Percentiles rank a stretch among this genome's conserved stretches.
Evolutionary conservation across 2,797 vertebrate genomes (phyloP).

Genomic region (Pogonophryne albipinna): DNA sequence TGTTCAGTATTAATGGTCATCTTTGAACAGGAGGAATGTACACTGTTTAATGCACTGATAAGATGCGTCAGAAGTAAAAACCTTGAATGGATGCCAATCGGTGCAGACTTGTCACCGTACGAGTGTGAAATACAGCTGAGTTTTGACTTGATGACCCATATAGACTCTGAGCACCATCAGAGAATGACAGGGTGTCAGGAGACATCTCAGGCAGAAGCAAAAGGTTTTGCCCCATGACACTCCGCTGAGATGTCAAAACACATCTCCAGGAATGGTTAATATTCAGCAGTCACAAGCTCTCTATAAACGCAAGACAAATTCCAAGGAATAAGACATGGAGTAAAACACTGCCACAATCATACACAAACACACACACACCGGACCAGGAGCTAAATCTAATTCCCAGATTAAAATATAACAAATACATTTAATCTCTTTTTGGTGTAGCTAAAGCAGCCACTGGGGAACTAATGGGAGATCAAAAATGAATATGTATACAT

Average conservation of each 20-base stretch:
- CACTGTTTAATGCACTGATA: background rate
- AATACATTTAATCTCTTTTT: constrained; percentile 3
- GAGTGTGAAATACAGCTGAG: constrained; percentile 42
- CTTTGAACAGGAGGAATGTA: background rate
- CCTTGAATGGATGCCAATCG: constrained; percentile 19
- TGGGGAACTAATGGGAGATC: background rate
- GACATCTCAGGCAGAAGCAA: constrained; percentile 56
- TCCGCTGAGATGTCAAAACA: constrained; percentile 68
- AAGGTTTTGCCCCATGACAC: constrained; percentile 57
- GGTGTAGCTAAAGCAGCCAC: constrained; percentile 14
- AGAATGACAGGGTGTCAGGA: constrained; percentile 69
- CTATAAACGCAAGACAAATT: constrained; percentile 19
- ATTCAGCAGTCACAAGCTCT: constrained; percentile 35
- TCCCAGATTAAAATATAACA: constrained; percentile 12
- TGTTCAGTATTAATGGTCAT: background rate
- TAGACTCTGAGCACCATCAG: constrained; percentile 50
- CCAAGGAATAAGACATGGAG: background rate
- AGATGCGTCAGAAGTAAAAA: background rate
- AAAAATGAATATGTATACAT: background rate
- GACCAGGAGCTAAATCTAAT: constrained; percentile 8
- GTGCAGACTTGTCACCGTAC: background rate
- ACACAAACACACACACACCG: background rate
- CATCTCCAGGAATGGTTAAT: constrained; percentile 53
- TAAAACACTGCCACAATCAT: background rate
- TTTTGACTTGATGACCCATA: constrained; percentile 45